Base-by-base conservation (phyloP, 2,113 vertebrate species). In the Lampris incognitus region DNA sequence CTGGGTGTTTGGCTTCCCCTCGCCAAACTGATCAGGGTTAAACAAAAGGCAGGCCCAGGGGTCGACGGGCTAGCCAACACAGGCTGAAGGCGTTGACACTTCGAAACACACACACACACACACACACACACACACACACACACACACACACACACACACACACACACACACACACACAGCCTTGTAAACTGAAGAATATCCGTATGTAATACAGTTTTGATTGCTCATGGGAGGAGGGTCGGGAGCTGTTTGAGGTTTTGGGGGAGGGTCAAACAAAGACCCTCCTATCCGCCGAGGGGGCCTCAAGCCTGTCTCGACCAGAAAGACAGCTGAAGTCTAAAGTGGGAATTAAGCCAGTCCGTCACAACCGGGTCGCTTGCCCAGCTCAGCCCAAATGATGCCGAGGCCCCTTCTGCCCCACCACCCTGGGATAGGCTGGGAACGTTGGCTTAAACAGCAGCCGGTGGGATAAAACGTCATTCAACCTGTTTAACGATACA, bases 171-270 rank as follows among this genome's bases (percentile, higher is more conserved):
- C 49, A 52, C 62, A 68, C 51, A 65, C 71, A 36, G 24, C 41
- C 41, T 24, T 54, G 76, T 55, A 44, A 52, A 10, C 52, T 54
- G 69, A 78, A 55, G 73, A 55, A 44, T 73, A 50, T 39, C 66
- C 65, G 90, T 87, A 83, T 60, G 52, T 76, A 84, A 92, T 54
- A 36, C 66, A 48, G 50, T 84, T 74, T 69, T 44, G 83, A 82
- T 61, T 63, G 81, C 63, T 78, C 11, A 76, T 66, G 56, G 66
- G 50, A 79, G 64, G 64, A 63, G 38, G 77, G 62, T 46, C 69
- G 65, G 61, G 9, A 5, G 24, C 50, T 9, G 39, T 9, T 37
- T 42, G 38, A 42, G 59, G 56, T 58, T 58, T 58, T 58, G 56
- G 56, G 24, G 3, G 9, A 38, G 6, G 46, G 60, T 50, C 63